phyloP scores from a whole-genome alignment of 2,888 invertebrate genomes.

The Nephrotoma appendiculata region DNA sequence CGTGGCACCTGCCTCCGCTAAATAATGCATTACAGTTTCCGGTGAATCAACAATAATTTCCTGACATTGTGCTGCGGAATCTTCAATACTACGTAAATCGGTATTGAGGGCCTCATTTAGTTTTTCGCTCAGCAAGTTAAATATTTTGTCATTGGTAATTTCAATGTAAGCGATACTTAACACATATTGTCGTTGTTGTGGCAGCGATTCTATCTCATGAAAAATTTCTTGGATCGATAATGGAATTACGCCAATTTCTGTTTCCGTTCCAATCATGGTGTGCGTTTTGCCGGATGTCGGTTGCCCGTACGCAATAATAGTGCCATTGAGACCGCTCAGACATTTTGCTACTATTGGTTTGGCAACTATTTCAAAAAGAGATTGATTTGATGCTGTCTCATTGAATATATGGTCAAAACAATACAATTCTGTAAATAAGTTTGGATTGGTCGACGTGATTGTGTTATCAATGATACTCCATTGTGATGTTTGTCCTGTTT shows the following conservation, averaged over 20 bases:
- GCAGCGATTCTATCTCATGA: conserved; percentile 42
- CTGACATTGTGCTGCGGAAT: conserved; percentile 38
- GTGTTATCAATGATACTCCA: conserved; percentile 47
- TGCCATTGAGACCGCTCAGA: conserved; percentile 65
- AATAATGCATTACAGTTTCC: conserved; percentile 42
- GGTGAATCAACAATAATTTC: conserved; percentile 48
- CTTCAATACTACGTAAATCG: conserved; percentile 30
- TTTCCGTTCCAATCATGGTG: conserved; percentile 61
- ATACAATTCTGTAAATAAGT: background rate
- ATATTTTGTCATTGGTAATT: conserved; percentile 75
- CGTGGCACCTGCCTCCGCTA: conserved; percentile 48
- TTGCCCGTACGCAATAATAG: conserved; percentile 84
- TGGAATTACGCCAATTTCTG: conserved; percentile 59
- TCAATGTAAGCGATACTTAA: conserved; percentile 65
- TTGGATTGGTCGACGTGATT: conserved; percentile 36
- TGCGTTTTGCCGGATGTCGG: conserved; percentile 81
- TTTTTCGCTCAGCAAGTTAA: conserved; percentile 56
- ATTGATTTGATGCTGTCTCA: conserved; percentile 38
- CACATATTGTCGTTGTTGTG: conserved; percentile 46
- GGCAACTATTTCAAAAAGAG: conserved; percentile 51
- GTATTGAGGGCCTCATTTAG: conserved; percentile 44
- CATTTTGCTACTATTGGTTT: conserved; percentile 57
- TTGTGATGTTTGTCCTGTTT: conserved; percentile 38
- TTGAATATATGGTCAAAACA: conserved; percentile 59
- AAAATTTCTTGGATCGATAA: conserved; percentile 57